These are phyloP conservation scores for Rhyacophila evoluta DNA, from an alignment of 2,888 invertebrate species.

Conservation along the genomic window DNA sequence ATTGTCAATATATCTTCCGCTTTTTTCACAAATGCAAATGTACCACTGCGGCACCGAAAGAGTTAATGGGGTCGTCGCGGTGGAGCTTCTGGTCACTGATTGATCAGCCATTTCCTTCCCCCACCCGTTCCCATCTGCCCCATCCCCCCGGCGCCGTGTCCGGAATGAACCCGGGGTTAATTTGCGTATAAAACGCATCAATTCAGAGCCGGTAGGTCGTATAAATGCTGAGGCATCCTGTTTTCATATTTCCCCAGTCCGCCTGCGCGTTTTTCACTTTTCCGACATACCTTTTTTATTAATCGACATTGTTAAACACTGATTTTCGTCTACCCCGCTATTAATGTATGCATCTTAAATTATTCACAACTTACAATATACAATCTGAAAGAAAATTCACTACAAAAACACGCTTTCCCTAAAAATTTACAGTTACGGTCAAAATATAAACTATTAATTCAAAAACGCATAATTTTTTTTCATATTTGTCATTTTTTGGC, in stretches of 20 bases:
- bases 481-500: too few relatives aligned
- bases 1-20: too few relatives aligned
- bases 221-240: slow-evolving; percentile 7
- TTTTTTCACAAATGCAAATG: too few relatives aligned
- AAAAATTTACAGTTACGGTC: too few relatives aligned
- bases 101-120: slow-evolving; percentile 23
- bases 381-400: neutral
- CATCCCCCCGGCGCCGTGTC: neutral
- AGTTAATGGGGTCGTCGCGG: slow-evolving; percentile 9
- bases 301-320: neutral
- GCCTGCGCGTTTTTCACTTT: neutral
- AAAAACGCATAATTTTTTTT: too few relatives aligned
- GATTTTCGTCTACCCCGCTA: neutral
- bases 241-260: slow-evolving; percentile 5
- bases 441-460: too few relatives aligned
- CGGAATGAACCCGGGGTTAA: slow-evolving; percentile 7
- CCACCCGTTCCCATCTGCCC: neutral
- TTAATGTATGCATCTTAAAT: neutral
- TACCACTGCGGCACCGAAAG: neutral
- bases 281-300: neutral
- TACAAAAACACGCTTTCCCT: too few relatives aligned
- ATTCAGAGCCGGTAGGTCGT: slow-evolving; percentile 4
- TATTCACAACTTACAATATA: neutral
- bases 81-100: slow-evolving; percentile 9
- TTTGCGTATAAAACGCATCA: slow-evolving; percentile 19